phyloP scores from a whole-genome alignment of 2,113 vertebrate species.

The Labrus mixtus region DNA sequence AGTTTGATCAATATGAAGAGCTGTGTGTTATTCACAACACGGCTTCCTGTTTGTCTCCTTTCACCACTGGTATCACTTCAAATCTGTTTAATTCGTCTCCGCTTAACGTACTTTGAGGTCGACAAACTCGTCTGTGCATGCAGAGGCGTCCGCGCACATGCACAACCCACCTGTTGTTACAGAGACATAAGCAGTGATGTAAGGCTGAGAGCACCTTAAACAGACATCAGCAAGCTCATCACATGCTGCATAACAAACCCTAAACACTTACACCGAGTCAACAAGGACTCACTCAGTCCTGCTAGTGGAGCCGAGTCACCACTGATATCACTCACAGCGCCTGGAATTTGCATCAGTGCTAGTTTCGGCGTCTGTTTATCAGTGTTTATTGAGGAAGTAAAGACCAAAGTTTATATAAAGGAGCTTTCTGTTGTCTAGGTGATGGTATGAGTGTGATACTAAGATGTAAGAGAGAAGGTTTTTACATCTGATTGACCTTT shows the following conservation, averaged over 20 bases:
- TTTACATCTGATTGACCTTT: background rate
- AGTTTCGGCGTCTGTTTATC: constrained; percentile 34
- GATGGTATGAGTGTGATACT: too few relatives aligned
- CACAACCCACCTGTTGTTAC: constrained; percentile 40
- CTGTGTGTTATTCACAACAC: constrained; percentile 26
- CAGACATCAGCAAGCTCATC: background rate
- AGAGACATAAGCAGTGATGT: background rate
- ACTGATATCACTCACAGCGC: background rate
- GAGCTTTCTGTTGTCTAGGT: background rate
- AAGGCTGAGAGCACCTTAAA: background rate
- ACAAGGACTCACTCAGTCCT: background rate
- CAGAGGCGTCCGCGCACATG: constrained; percentile 5
- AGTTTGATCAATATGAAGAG: constrained; percentile 31
- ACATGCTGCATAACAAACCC: too few relatives aligned
- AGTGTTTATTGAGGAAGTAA: constrained; percentile 49
- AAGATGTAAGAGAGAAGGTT: background rate
- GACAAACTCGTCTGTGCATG: constrained; percentile 1
- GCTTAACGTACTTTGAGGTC: constrained; percentile 47
- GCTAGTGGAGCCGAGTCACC: background rate
- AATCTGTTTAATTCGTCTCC: constrained; percentile 61
- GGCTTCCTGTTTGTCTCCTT: constrained; percentile 79
- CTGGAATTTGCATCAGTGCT: constrained; percentile 48
- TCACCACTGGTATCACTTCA: constrained; percentile 46
- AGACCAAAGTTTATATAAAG: background rate
- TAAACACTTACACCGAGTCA: background rate